A percentile compares a stretch with the other conserved stretches of the same genome.
Evolutionary conservation across 2,113 vertebrate species (phyloP).

Genomic region (Callipepla californica): DNA sequence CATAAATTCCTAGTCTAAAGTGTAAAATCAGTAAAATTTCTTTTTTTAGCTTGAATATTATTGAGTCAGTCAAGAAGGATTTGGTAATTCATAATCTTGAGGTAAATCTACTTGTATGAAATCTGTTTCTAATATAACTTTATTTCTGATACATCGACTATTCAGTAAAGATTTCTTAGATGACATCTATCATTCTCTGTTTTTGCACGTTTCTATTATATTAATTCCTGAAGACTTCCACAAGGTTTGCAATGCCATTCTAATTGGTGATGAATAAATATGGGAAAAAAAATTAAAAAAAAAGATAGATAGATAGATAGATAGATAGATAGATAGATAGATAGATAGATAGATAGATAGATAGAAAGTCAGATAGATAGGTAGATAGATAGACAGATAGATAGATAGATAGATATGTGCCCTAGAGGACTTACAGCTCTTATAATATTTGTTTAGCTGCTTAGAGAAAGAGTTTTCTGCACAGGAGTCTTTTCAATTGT

Average conservation of each 20-base stretch:
- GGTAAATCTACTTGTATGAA: not conserved
- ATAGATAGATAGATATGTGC: not conserved
- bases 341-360: no score
- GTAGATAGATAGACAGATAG: no score
- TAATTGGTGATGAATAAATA: not conserved
- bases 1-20: not conserved
- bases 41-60: not conserved
- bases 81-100: constrained; percentile 14
- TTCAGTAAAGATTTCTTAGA: not conserved
- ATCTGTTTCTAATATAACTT: not conserved
- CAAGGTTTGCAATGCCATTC: not conserved
- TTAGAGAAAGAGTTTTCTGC: constrained; percentile 24
- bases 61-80: not conserved
- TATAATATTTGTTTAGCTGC: constrained; percentile 42
- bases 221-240: not conserved
- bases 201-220: not conserved
- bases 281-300: not conserved
- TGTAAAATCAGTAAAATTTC: not conserved
- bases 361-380: no score
- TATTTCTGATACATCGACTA: not conserved
- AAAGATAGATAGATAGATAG: not conserved
- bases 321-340: no score
- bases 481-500: not conserved
- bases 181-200: not conserved
- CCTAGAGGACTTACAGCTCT: not conserved